Evolutionary conservation across 2,113 vertebrate species (phyloP).

Genomic region (Trogon surrucura): DNA sequence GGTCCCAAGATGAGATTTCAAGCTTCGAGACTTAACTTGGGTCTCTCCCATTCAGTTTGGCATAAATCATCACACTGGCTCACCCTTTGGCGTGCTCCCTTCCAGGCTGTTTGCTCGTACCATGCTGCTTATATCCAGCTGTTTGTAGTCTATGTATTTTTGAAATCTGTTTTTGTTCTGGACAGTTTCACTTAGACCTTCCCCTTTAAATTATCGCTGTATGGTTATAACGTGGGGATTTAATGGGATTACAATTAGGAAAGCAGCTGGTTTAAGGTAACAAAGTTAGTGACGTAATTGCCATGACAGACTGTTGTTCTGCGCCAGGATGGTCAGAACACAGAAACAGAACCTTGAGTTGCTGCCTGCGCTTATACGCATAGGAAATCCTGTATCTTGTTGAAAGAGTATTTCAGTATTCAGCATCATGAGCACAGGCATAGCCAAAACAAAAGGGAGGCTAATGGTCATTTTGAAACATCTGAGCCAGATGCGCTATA

Average conservation of each 20-base stretch:
- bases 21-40: neutral
- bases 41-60: neutral
- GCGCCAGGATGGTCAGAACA: neutral
- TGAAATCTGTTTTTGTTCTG: neutral
- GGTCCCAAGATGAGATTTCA: neutral
- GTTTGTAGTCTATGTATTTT: neutral
- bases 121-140: neutral
- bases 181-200: constrained; percentile 1
- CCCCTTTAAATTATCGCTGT: constrained; percentile 16
- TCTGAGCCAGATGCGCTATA: neutral
- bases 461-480: neutral
- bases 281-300: constrained; percentile 60
- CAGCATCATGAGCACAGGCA: neutral
- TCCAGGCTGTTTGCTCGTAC: neutral
- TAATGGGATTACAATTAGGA: constrained; percentile 59
- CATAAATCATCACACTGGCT: neutral
- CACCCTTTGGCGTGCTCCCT: neutral
- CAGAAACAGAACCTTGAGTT: neutral
- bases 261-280: constrained; percentile 67
- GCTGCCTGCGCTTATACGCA: neutral
- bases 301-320: constrained; percentile 7
- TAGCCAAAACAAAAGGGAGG: neutral
- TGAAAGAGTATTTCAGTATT: neutral
- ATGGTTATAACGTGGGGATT: neutral
- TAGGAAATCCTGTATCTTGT: neutral